Evolutionary conservation across 2,888 invertebrate species (phyloP).

Genomic region (Leptopilina drosophilae): DNA sequence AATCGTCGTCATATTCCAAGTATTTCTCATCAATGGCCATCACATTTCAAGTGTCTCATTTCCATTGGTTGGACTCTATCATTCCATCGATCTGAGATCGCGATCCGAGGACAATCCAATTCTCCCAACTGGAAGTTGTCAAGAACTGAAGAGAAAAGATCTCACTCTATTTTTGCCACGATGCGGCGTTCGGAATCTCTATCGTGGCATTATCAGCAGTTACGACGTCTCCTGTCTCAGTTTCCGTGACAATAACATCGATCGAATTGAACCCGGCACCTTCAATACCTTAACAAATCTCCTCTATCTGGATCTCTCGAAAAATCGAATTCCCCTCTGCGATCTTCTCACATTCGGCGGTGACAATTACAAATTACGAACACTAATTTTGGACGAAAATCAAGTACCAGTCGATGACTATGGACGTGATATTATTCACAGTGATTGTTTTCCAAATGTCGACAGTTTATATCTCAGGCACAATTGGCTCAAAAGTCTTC

Average conservation of each 20-base stretch:
- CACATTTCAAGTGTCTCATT: conserved; percentile 40
- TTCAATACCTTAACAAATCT: conserved; percentile 64
- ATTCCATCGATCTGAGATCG: conserved; percentile 61
- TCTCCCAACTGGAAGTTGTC: conserved; percentile 64
- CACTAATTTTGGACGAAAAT: conserved; percentile 64
- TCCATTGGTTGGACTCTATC: conserved; percentile 55
- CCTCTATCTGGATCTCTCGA: conserved; percentile 65
- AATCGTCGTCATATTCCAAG: not conserved
- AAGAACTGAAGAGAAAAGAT: conserved; percentile 57
- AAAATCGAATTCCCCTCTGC: conserved; percentile 65
- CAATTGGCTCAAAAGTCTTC: conserved; percentile 58
- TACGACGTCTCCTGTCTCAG: conserved; percentile 61
- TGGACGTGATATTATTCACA: conserved; percentile 50
- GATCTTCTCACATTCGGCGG: conserved; percentile 63
- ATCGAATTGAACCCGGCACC: conserved; percentile 55
- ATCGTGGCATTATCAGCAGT: conserved; percentile 57
- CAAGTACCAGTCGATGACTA: conserved; percentile 49
- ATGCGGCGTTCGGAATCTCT: conserved; percentile 54
- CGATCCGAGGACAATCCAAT: conserved; percentile 53
- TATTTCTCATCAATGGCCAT: conserved; percentile 1
- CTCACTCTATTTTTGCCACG: conserved; percentile 59
- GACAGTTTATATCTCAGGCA: conserved; percentile 65
- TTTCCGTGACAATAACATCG: conserved; percentile 62
- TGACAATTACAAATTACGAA: conserved; percentile 57
- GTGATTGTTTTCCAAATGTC: conserved; percentile 62